Percentiles rank a stretch among this genome's conserved stretches.
phyloP scores from a whole-genome alignment of 2,888 invertebrate genomes.

The Latrodectus elegans region DNA sequence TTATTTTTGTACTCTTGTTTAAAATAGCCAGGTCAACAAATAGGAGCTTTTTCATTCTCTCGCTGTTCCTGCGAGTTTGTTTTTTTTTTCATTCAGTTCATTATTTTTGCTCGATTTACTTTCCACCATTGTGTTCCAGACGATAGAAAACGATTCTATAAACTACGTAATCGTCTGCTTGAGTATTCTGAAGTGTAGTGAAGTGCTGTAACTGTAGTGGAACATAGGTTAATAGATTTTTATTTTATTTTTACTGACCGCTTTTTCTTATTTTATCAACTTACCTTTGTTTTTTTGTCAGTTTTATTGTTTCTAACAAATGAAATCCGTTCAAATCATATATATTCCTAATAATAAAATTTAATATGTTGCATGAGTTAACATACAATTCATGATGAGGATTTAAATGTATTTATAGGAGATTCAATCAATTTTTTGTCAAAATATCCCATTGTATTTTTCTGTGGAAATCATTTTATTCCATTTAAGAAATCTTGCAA shows the following conservation, averaged over 20 bases:
- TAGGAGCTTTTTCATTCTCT: slow-evolving; percentile 15
- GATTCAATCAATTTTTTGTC: not conserved
- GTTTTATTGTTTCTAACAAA: not conserved
- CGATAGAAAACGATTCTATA: slow-evolving; percentile 41
- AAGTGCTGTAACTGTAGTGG: slow-evolving; percentile 33
- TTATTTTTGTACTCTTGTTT: slow-evolving; percentile 57
- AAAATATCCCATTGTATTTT: not conserved
- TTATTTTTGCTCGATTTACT: slow-evolving; percentile 30
- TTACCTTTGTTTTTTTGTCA: not conserved
- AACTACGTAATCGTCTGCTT: slow-evolving; percentile 46
- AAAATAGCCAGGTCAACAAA: slow-evolving; percentile 53
- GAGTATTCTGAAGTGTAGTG: slow-evolving; percentile 41
- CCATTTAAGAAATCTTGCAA: no score
- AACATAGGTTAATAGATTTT: slow-evolving; percentile 57
- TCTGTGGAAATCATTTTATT: not conserved
- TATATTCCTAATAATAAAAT: no score
- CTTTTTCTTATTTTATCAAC: slow-evolving; percentile 5
- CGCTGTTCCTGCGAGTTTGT: not conserved
- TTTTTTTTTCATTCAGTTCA: slow-evolving; percentile 23
- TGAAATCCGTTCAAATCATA: no score
- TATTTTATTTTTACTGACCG: slow-evolving; percentile 34
- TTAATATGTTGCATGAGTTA: no score
- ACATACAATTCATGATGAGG: no score
- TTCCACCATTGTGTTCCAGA: slow-evolving; percentile 33
- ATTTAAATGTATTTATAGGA: no score